Evolutionary conservation across 2,888 invertebrate genomes (phyloP), one percentile per base, ranked within the genome.

Genomic region (Ecliptopera silaceata): DNA sequence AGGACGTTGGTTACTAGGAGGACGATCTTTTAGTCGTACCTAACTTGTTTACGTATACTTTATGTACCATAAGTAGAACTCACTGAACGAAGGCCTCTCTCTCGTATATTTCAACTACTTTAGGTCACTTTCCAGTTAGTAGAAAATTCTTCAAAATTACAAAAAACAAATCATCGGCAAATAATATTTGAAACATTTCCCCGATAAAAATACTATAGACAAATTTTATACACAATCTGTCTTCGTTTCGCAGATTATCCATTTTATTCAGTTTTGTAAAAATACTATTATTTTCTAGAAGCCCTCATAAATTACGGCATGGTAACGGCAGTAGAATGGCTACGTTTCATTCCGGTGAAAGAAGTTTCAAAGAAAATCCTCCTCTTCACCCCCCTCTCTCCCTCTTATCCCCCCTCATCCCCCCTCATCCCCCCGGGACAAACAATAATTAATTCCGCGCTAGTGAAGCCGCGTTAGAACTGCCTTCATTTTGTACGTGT

Each of bases 371-470:
- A 46, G 53, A 42, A 47, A 47, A 32, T 46, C 45, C 4, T 11
- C 31, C 47, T 18, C 0, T 13, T 15, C 20, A 2, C n/a, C 15
- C 32, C 43, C 41, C 8, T 18, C 43, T 6, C 1, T n/a, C 18
- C 17, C 12, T 15, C 22, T 32, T 34, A 11, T 8, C 44, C 45
- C 45, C 46, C 48, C 18, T n/a, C n/a, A n/a, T n/a, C n/a, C 2
- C 15, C 18, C 22, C 11, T 15, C n/a, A 20, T 36, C 39, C n/a
- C 42, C 39, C n/a, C 18, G 48, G 43, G 54, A 43, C 44, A 29
- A 55, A 48, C 54, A 55, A 36, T 55, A 48, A 54, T 54, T 54
- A 54, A 54, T 54, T 54, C 54, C 47, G 8, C 47, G 54, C 47
- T 42, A 18, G 34, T 22, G 45, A 53, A 46, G 47, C 20, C 48